Evolutionary conservation across 2,888 invertebrate genomes (phyloP), one percentile per base, ranked within the genome.

Genomic region (Kryphioiulus occultus): DNA sequence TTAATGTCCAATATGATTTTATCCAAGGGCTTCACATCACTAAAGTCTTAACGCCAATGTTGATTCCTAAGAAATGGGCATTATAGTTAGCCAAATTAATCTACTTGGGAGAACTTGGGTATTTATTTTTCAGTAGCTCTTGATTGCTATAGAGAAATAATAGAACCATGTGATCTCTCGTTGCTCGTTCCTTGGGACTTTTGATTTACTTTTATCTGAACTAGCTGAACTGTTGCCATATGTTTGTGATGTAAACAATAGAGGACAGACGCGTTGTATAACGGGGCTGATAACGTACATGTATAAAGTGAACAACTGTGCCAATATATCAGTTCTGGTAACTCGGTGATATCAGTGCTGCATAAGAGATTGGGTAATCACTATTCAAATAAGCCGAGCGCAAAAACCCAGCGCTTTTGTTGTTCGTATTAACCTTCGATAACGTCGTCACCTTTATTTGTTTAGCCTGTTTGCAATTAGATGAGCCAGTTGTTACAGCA

Each of bases 291-390:
- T 68, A 68, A 10, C 68, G n/a, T n/a, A n/a, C n/a, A n/a, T n/a
- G 68, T 26, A n/a, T 22, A 68, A 26, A 22, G 26, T 26, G 12
- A 68, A 68, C 68, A 68, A 68, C 22, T 22, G 68, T 68, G 68
- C 68, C 68, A 68, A 68, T 68, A 68, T 68, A 68, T 68, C 68
- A 68, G 68, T 68, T 68, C 68, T 68, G 22, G 22, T 68, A 68
- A 68, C 22, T 68, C 4, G 47, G 26, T 68, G 68, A 26, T 68
- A 68, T 68, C 68, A 68, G 26, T 26, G 68, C 22, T 68, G 26
- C 68, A 68, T 68, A 68, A 68, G 68, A 68, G 68, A 22, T 68
- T 68, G 68, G 26, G 26, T 68, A 68, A 68, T 68, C 68, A 68
- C 68, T 68, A 68, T 68, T 68, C 68, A 68, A 68, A 68, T 68